Evolutionary conservation across 1,140 invertebrate genomes (phyloP).

Genomic region (Drosophila sp.): DNA sequence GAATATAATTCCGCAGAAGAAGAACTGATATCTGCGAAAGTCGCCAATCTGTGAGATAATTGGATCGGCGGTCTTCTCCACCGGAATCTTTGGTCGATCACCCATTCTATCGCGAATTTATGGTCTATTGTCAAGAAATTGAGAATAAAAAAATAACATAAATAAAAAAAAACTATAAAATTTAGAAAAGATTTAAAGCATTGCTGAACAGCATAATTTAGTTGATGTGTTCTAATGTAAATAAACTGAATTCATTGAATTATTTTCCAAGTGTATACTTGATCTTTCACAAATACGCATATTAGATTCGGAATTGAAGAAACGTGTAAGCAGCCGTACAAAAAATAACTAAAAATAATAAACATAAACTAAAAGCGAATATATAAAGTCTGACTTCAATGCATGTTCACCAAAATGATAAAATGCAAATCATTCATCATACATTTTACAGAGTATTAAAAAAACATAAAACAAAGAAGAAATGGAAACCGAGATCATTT

Average conservation of each 20-base stretch:
- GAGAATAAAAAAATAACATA: background rate
- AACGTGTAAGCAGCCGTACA: no score
- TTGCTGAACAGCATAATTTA: background rate
- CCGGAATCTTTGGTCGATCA: slow-evolving; percentile 15
- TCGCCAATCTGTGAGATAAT: slow-evolving; percentile 86
- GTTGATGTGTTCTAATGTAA: background rate
- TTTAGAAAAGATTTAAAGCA: background rate
- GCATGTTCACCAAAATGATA: no score
- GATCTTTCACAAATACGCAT: background rate
- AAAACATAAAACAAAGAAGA: background rate
- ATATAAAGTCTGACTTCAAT: no score
- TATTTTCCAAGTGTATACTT: slow-evolving; percentile 43
- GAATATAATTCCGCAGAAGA: slow-evolving; percentile 87
- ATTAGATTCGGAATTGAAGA: background rate
- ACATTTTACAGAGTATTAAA: no score
- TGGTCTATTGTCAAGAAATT: background rate
- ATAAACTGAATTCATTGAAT: background rate
- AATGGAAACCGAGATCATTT: no score
- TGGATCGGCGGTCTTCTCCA: slow-evolving; percentile 51
- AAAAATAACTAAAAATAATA: no score
- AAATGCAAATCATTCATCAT: no score
- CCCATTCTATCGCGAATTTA: background rate
- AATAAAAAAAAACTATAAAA: slow-evolving; percentile 9
- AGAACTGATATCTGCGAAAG: slow-evolving; percentile 90
- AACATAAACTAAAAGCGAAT: no score